A percentile compares a stretch with the other conserved stretches of the same genome.
Conservation (phyloP, 2,888 invertebrate species). For the Drepanosiphum platanoidis region DNA sequence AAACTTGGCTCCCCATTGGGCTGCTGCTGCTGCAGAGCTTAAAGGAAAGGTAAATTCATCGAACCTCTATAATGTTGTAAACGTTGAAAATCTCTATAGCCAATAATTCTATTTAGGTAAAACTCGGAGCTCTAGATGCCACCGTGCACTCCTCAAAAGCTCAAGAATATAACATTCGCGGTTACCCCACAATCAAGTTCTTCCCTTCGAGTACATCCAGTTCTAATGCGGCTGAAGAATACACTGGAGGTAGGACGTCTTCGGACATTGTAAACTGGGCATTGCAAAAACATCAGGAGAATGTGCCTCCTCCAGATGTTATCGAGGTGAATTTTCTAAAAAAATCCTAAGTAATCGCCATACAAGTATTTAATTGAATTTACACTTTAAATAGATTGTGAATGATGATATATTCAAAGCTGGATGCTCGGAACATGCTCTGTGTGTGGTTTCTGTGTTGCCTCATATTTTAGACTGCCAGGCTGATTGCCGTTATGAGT, state of each 20-base stretch:
- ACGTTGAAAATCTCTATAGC: background rate
- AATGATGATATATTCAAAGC: constrained; percentile 74
- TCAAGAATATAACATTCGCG: constrained; percentile 84
- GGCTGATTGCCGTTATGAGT: constrained; percentile 89
- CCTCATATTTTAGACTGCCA: constrained; percentile 97
- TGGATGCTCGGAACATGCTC: constrained; percentile 85
- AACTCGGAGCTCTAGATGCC: constrained; percentile 95
- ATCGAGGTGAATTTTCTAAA: constrained; percentile 72
- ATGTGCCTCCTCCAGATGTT: constrained; percentile 89
- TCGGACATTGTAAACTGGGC: constrained; percentile 92
- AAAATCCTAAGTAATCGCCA: background rate
- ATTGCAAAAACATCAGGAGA: constrained; percentile 84
- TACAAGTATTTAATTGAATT: constrained; percentile 29
- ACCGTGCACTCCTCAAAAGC: constrained; percentile 88
- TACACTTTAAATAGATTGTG: constrained; percentile 66
- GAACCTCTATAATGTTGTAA: background rate
- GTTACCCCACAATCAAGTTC: constrained; percentile 96
- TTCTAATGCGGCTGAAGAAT: constrained; percentile 78
- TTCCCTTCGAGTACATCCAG: constrained; percentile 82
- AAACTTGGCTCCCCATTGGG: constrained; percentile 96
- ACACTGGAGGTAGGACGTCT: constrained; percentile 91
- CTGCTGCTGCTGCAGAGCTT: constrained; percentile 90
- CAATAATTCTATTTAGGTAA: constrained; percentile 70
- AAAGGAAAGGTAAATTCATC: constrained; percentile 82
- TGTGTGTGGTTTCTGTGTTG: constrained; percentile 90